Percentiles rank a stretch among this genome's conserved stretches.
Conservation (phyloP, 2,113 vertebrate genomes). For the Cricetomys ansorgei region DNA sequence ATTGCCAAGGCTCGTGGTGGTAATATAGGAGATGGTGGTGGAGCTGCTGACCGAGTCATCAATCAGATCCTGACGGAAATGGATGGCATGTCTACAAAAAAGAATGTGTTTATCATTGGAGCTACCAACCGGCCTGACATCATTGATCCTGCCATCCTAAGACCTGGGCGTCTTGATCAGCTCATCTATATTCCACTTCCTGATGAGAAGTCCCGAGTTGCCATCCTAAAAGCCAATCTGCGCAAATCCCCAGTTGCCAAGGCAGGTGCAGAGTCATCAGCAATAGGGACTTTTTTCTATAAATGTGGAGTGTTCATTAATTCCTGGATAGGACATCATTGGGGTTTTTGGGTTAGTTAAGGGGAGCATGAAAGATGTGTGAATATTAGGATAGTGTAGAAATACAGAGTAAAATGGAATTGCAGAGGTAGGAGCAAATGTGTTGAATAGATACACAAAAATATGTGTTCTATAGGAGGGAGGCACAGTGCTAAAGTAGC, state of each 20-base stretch:
- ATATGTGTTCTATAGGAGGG: background rate
- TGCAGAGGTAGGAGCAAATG: background rate
- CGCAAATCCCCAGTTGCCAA: constrained; percentile 98
- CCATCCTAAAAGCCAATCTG: constrained; percentile 98
- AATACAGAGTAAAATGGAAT: constrained; percentile 9
- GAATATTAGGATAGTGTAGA: background rate
- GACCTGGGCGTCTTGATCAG: constrained; percentile 97
- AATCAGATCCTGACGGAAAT: constrained; percentile 99
- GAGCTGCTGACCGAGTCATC: constrained; percentile 97
- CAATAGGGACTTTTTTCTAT: background rate
- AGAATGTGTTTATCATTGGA: constrained; percentile 99
- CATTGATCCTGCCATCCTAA: constrained; percentile 97
- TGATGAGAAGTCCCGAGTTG: constrained; percentile 97
- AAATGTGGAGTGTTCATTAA: background rate
- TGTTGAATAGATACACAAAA: background rate
- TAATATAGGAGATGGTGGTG: constrained; percentile 96
- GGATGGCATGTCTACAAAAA: constrained; percentile 99
- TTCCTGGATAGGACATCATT: constrained; percentile 7
- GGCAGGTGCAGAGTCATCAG: constrained; percentile 81
- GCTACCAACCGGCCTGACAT: constrained; percentile 99
- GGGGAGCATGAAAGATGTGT: background rate
- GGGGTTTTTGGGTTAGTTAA: constrained; percentile 4
- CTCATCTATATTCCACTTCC: constrained; percentile 99
- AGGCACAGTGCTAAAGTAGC: constrained; percentile 10
- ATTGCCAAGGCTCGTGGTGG: constrained; percentile 99